Base-by-base conservation (phyloP, 2,113 vertebrate species). In the Callithrix jacchus region DNA sequence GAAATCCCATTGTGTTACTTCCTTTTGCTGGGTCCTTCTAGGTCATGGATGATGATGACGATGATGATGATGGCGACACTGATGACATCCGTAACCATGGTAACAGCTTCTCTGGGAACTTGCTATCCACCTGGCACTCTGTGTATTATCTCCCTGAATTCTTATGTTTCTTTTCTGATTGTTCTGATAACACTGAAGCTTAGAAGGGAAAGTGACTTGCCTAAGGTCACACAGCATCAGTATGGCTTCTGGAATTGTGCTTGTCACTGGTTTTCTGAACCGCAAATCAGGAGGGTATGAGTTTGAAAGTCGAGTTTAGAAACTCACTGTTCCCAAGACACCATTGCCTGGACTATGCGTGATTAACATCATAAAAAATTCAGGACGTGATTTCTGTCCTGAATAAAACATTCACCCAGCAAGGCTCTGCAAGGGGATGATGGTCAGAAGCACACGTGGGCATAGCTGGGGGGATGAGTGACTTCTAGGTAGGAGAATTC, bases 51-150 rank as follows among this genome's bases (percentile, higher is more conserved):
- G 45, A 10, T 5, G 73, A 74, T 9, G 10, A 25, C 5, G 4
- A 68, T n/a, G 32, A 35, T 13, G 84, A 30, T 4, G 9, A 11
- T 18, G 16, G 5, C 3, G 12, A 6, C 18, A 27, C 3, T 47
- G 58, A 27, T 5, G 35, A 87, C 47, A 37, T 0, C 30, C 1
- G 0, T 47, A 47, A 4, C 16, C 21, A 47, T 30, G 5, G 0
- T 6, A 20, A 20, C 30, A 52, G 37, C 40, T 71, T 56, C 18
- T 11, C 35, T 35, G 45, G 73, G 45, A n/a, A 42, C 42, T 14
- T 21, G 4, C 13, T 64, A 1, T 0, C 0, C 1, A 8, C 30
- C 12, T 16, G 23, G 9, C 20, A 1, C 32, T 13, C 16, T 7
- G 23, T 30, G 27, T 40, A 49, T 32, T 6, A 4, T 32, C 11